Base-by-base conservation (phyloP, 1,140 invertebrate genomes). In the Bombyx mandarina region DNA sequence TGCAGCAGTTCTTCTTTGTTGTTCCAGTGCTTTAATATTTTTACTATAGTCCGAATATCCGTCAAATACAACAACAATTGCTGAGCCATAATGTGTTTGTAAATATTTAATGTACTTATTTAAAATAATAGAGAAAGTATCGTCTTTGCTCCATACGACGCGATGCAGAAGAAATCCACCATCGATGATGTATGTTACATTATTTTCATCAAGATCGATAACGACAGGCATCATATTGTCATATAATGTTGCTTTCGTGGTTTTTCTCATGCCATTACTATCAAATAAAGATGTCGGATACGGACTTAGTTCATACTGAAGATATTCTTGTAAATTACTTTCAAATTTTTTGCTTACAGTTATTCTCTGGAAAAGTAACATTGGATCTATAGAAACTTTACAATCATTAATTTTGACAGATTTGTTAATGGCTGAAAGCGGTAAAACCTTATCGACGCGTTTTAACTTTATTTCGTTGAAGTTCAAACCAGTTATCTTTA, bases 361-460 rank as follows among this genome's bases (percentile, higher is more conserved):
- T 43, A 86, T 82, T 55, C 73, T 62, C 71, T 87, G 80, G 62
- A 82, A 86, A 10, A 88, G 63, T 63, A 79, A 63, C 57, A 71
- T 49, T 54, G 75, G 73, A 63, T 84, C 72, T 53, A 82, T 54
- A 58, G 69, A 45, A 49, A 84, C 70, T 59, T 71, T 64, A 52
- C 70, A 61, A 43, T 73, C 62, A 64, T 78, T 52, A 61, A 80
- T 57, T 71, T 80, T 77, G 57, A 81, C 62, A 45, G 67, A 61
- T 48, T 57, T 73, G 52, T 35, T 77, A 46, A 72, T 61, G 56
- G 70, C 54, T 69, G 65, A 72, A 58, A 79, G 69, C 60, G 75
- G 71, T 44, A 73, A 1, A 46, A 82, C 75, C 65, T 71, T 74
- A 49, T 82, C 69, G 61, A 59, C 42, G 43, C 73, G 72, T 69